Percentiles rank a stretch among this genome's conserved stretches.
phyloP scores from a whole-genome alignment of 2,888 invertebrate genomes.

The Drosophila neonasuta region DNA sequence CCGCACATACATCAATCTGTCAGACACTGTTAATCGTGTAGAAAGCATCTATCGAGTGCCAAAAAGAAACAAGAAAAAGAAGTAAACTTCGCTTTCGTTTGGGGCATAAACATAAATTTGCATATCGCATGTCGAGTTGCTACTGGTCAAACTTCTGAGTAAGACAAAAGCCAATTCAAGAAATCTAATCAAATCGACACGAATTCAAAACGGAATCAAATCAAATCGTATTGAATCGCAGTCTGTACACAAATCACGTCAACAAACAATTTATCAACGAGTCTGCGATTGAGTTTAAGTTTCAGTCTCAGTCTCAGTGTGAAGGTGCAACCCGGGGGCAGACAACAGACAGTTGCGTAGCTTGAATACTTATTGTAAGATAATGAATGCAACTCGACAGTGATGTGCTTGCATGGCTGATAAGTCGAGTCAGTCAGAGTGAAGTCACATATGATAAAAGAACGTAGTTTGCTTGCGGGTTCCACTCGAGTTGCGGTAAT shows the following conservation, averaged over 20 bases:
- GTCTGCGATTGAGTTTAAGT: neutral
- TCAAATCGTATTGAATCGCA: conserved; percentile 27
- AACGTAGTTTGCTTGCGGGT: conserved; percentile 4
- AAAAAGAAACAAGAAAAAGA: conserved; percentile 10
- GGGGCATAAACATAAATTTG: conserved; percentile 54
- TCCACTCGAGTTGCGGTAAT: conserved; percentile 41
- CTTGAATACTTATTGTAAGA: conserved; percentile 42
- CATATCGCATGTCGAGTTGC: conserved; percentile 40
- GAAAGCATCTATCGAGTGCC: conserved; percentile 62
- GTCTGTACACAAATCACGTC: conserved; percentile 72
- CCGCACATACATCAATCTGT: conserved; percentile 67
- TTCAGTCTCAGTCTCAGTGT: neutral
- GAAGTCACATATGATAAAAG: conserved; percentile 21
- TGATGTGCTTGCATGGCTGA: conserved; percentile 55
- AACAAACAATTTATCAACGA: conserved; percentile 66
- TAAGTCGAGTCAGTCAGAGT: conserved; percentile 31
- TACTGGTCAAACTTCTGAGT: conserved; percentile 19
- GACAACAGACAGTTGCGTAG: conserved; percentile 12
- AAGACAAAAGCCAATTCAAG: conserved; percentile 29
- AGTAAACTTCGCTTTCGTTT: conserved; percentile 55
- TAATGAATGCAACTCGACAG: conserved; percentile 63
- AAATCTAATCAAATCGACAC: conserved; percentile 62
- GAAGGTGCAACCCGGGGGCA: conserved; percentile 25
- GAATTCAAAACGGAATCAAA: conserved; percentile 25
- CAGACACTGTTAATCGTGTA: conserved; percentile 63